Evolutionary conservation across 1,140 invertebrate genomes (phyloP).

Genomic region (Trigoniulus corallinus): DNA sequence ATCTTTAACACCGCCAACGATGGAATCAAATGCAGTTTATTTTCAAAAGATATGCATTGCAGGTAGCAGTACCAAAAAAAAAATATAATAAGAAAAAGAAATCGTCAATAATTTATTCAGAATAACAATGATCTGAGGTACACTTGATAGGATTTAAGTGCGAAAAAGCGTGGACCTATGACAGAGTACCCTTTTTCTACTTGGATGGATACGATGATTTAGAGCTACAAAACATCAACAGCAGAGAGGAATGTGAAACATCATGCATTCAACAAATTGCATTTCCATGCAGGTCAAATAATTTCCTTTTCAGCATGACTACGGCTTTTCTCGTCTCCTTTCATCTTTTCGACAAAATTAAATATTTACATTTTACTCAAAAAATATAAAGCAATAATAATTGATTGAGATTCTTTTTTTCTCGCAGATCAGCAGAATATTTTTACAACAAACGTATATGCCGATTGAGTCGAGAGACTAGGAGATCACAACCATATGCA

Average conservation of each 20-base stretch:
- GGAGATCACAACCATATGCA: neutral
- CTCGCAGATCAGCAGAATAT: neutral
- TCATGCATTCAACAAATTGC: neutral
- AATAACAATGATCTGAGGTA: no score
- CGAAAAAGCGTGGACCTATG: neutral
- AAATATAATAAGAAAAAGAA: no score
- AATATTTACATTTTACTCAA: no score
- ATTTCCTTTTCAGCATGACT: no score
- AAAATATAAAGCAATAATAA: no score
- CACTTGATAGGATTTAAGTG: neutral
- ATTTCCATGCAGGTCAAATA: neutral
- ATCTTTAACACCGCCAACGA: neutral
- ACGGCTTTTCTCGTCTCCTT: no score
- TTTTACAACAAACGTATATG: neutral
- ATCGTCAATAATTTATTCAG: no score
- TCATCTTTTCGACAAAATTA: no score
- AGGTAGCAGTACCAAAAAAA: no score
- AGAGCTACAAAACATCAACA: neutral
- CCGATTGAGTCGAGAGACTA: neutral
- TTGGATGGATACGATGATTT: neutral
- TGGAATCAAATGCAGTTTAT: neutral
- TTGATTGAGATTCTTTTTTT: neutral
- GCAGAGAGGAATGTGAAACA: neutral
- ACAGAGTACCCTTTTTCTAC: neutral
- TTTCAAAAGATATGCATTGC: neutral